A percentile compares a stretch with the other conserved stretches of the same genome.
Conservation (phyloP, 2,888 invertebrate genomes). For the Ommatoiulus sabulosus region DNA sequence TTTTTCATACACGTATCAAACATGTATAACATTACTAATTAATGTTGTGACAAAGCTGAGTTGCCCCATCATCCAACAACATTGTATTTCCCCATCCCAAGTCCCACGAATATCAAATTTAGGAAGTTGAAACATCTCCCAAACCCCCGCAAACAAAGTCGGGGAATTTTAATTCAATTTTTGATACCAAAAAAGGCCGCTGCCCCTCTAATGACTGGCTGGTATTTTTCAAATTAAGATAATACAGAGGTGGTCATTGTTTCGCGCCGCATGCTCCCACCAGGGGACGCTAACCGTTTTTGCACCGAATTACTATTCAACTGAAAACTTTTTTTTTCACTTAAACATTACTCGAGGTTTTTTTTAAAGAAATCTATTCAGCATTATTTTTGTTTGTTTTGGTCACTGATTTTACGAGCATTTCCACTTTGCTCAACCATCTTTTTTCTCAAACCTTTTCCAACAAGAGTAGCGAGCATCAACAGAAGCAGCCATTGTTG, state of each 20-base stretch:
- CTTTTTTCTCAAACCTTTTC: not conserved
- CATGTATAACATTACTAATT: no score
- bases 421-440: not conserved
- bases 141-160: not conserved
- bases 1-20: no score
- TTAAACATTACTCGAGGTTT: not conserved
- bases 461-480: not conserved
- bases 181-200: not conserved
- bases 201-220: constrained; percentile 8
- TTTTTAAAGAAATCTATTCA: not conserved
- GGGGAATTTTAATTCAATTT: constrained; percentile 27
- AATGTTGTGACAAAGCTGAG: no score
- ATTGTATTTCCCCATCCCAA: no score
- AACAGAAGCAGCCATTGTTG: not conserved
- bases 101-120: no score
- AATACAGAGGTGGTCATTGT: constrained; percentile 40
- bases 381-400: constrained; percentile 20
- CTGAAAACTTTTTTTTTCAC: not conserved
- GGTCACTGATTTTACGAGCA: constrained; percentile 9
- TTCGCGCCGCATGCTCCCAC: not conserved
- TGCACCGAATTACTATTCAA: not conserved
- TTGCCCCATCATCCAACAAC: no score
- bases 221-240: constrained; percentile 38
- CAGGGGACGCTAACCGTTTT: constrained; percentile 23
- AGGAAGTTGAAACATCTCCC: no score